Percentiles rank a stretch among this genome's conserved stretches.
Conservation (phyloP, 2,888 invertebrate species). For the Ariolimax columbianus region DNA sequence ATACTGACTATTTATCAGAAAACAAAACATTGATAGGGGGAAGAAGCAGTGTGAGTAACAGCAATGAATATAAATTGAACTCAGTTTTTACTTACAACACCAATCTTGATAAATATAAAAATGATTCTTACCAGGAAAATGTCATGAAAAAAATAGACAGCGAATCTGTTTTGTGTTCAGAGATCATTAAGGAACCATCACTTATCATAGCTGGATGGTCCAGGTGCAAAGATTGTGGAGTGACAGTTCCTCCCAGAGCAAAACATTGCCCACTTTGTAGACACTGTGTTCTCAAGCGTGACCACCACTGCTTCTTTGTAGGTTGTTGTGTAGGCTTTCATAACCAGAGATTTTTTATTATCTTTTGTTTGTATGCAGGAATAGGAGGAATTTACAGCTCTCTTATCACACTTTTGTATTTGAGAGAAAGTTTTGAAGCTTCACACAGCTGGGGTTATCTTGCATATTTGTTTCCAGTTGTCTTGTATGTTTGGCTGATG, state of each 20-base stretch:
- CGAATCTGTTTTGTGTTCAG: neutral
- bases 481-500: conserved; percentile 57
- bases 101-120: neutral
- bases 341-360: conserved; percentile 79
- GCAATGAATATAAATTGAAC: neutral
- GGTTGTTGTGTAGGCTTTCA: conserved; percentile 79
- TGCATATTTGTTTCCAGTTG: conserved; percentile 66
- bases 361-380: conserved; percentile 73
- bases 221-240: conserved; percentile 66
- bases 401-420: conserved; percentile 59
- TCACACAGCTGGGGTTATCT: conserved; percentile 61
- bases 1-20: neutral
- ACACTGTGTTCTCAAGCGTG: conserved; percentile 78
- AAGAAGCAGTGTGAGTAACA: neutral
- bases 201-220: conserved; percentile 52
- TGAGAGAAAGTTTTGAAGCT: conserved; percentile 61
- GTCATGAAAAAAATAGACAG: neutral
- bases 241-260: conserved; percentile 69
- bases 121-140: neutral
- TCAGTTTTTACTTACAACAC: neutral
- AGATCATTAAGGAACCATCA: conserved; percentile 31
- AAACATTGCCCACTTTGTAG: conserved; percentile 79
- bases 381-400: conserved; percentile 62
- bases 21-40: neutral
- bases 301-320: conserved; percentile 79